These are phyloP conservation scores for Drosophila mojavensis DNA, from an alignment of 1,140 invertebrate genomes.

Conservation along the genomic window DNA sequence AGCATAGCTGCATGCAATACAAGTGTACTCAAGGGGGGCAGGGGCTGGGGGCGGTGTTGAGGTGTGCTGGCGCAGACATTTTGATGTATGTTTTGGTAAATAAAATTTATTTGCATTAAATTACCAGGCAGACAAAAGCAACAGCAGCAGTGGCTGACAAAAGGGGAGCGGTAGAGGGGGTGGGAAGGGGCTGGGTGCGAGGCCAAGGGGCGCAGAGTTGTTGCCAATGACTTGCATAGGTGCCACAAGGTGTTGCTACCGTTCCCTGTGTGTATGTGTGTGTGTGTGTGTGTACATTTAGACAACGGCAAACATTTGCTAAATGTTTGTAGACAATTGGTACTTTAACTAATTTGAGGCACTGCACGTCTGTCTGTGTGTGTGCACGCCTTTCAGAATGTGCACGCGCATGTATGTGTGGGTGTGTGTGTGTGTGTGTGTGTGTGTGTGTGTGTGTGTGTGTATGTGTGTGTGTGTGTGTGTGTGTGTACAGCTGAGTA, in stretches of 20 bases:
- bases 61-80: slow-evolving; percentile 74
- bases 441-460: slow-evolving; percentile 14
- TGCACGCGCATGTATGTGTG: slow-evolving; percentile 19
- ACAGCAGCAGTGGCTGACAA: slow-evolving; percentile 20
- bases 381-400: slow-evolving; percentile 1
- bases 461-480: slow-evolving; percentile 18
- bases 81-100: slow-evolving; percentile 82
- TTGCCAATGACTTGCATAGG: slow-evolving; percentile 47
- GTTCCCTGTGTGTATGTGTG: slow-evolving; percentile 14
- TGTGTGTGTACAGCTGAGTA: slow-evolving; percentile 65
- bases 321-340: slow-evolving; percentile 83
- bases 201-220: not conserved
- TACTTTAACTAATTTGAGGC: slow-evolving; percentile 78
- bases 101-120: slow-evolving; percentile 83
- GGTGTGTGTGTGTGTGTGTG: slow-evolving; percentile 32
- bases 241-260: slow-evolving; percentile 44
- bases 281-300: slow-evolving; percentile 7
- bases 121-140: slow-evolving; percentile 69
- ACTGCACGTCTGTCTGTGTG: slow-evolving; percentile 20
- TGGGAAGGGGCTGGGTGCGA: not conserved
- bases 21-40: not conserved
- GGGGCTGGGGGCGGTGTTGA: slow-evolving; percentile 1
- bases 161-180: slow-evolving; percentile 19
- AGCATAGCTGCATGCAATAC: slow-evolving; percentile 32
- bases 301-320: slow-evolving; percentile 74